These are phyloP conservation scores for Epirrhoe alternata DNA, from an alignment of 2,888 invertebrate species.

Conservation along the genomic window DNA sequence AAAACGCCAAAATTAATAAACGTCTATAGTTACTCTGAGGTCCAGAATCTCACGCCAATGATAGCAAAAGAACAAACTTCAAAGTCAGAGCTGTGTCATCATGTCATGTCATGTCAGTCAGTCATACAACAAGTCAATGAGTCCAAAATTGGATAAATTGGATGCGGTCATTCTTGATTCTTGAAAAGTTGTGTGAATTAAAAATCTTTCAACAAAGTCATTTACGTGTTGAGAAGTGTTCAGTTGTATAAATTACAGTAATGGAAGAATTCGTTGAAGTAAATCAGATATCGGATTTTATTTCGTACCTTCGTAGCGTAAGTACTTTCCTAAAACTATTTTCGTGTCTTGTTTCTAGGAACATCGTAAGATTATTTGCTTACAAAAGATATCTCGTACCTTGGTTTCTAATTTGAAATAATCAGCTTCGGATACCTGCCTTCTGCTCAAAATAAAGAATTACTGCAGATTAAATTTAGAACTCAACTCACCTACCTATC, in stretches of 20 bases:
- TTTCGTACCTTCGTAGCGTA: constrained; percentile 92
- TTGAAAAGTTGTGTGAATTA: constrained; percentile 21
- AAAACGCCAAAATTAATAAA: too few species aligned
- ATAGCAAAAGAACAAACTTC: too few species aligned
- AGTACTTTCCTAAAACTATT: constrained; percentile 68
- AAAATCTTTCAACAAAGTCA: not conserved
- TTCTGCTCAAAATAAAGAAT: not conserved
- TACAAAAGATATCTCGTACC: constrained; percentile 8
- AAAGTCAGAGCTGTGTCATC: not conserved
- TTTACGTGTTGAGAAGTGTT: constrained; percentile 22
- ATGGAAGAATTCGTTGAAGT: constrained; percentile 88
- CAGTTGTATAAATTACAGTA: constrained; percentile 34
- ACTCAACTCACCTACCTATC: not conserved
- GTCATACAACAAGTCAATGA: not conserved
- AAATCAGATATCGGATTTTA: constrained; percentile 90
- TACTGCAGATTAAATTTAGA: not conserved
- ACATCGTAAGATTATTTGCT: constrained; percentile 19
- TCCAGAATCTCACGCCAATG: too few species aligned
- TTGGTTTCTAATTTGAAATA: not conserved
- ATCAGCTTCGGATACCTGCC: not conserved
- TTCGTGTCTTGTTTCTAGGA: constrained; percentile 18
- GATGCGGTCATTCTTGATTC: constrained; percentile 31
- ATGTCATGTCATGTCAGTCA: too few species aligned
- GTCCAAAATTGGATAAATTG: not conserved
- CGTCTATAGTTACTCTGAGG: too few species aligned